Evolutionary conservation across 2,797 vertebrate species (phyloP).

Genomic region (Girardinus metallicus): DNA sequence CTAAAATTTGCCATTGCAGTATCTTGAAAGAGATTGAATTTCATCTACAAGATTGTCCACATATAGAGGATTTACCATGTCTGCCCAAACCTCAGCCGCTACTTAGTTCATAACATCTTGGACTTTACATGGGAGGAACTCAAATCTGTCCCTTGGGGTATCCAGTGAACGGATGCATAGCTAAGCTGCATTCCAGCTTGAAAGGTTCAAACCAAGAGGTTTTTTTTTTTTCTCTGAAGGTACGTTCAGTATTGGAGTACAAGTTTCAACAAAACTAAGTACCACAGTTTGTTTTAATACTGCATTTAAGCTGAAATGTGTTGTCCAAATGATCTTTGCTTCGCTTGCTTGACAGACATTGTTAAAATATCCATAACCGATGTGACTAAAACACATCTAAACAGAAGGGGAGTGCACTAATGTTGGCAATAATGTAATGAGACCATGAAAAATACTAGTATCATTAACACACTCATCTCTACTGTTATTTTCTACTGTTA

Average conservation of each 20-base stretch:
- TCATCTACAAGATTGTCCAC: not conserved
- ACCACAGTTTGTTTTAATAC: not conserved
- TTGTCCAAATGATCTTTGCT: not conserved
- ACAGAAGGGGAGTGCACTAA: not conserved
- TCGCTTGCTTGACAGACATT: not conserved
- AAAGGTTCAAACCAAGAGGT: not conserved
- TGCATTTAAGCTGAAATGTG: not conserved
- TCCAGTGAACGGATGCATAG: not conserved
- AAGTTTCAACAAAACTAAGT: not conserved
- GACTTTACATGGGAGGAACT: not conserved
- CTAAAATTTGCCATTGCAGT: not conserved
- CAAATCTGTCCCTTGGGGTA: not conserved
- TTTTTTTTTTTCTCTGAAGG: not conserved
- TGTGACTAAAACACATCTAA: not conserved
- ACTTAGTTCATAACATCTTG: not conserved
- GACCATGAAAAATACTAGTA: not conserved
- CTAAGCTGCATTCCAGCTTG: not conserved
- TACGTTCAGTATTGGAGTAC: not conserved
- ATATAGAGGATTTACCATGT: not conserved
- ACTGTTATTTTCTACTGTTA: too few species aligned
- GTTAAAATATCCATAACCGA: not conserved
- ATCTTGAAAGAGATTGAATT: not conserved
- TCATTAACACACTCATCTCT: not conserved
- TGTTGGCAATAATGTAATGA: not conserved
- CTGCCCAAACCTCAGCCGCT: not conserved